phyloP scores from a whole-genome alignment of 2,113 vertebrate species.

The Patagioenas fasciata region DNA sequence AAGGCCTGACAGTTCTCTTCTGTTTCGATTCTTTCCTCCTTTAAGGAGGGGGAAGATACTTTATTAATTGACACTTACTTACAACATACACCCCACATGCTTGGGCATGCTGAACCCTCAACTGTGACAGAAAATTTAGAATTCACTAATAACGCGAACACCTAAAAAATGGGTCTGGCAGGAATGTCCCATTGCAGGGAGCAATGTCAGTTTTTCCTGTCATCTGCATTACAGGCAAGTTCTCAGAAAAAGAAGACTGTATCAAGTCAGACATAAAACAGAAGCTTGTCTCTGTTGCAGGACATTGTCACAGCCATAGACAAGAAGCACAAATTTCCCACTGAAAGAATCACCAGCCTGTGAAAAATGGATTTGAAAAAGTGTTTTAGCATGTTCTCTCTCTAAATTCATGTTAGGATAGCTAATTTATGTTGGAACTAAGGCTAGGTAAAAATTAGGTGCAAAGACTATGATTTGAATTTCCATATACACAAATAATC shows the following conservation, averaged over 20 bases:
- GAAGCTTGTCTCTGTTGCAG: neutral
- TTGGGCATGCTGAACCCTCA: neutral
- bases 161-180: neutral
- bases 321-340: neutral
- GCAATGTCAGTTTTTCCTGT: neutral
- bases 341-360: neutral
- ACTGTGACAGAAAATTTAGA: neutral
- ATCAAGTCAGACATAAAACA: neutral
- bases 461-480: neutral
- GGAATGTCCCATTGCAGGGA: neutral
- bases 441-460: neutral
- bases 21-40: neutral
- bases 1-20: neutral
- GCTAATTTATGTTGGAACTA: neutral
- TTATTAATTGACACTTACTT: neutral
- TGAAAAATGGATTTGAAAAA: neutral
- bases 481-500: neutral
- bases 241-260: neutral
- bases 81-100: neutral
- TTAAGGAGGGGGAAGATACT: neutral
- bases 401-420: neutral
- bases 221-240: neutral
- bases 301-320: neutral
- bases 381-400: neutral
- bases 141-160: neutral